Conservation (phyloP, 2,888 invertebrate genomes). For the Portevinia maculata region DNA sequence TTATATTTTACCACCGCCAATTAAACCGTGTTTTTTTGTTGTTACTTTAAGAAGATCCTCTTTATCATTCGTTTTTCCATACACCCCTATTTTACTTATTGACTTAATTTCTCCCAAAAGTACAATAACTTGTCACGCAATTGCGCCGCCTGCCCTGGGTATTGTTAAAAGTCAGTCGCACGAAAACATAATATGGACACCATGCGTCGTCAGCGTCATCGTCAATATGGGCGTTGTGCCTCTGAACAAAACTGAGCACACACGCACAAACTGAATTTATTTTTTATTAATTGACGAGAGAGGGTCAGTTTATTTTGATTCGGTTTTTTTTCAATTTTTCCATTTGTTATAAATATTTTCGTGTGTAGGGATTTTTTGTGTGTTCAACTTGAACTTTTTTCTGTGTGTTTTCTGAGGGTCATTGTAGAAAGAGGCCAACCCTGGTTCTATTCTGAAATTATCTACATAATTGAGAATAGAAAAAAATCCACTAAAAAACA, state of each 20-base stretch:
- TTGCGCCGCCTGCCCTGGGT: conserved; percentile 28
- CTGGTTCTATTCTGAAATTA: conserved; percentile 27
- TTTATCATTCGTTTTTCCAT: conserved; percentile 11
- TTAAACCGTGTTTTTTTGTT: conserved; percentile 26
- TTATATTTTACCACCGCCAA: conserved; percentile 10
- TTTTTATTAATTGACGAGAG: conserved; percentile 68
- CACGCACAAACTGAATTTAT: conserved; percentile 35
- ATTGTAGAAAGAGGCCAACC: conserved; percentile 37
- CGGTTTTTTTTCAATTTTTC: conserved; percentile 46
- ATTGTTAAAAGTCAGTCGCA: conserved; percentile 21
- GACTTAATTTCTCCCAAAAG: conserved; percentile 48
- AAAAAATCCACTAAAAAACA: conserved; percentile 28
- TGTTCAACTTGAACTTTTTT: conserved; percentile 32
- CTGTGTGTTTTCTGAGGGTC: conserved; percentile 44
- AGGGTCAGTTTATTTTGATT: conserved; percentile 56
- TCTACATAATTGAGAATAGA: conserved; percentile 49
- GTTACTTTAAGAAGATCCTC: conserved; percentile 19
- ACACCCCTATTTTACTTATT: conserved; percentile 39
- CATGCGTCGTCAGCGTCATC: conserved; percentile 14
- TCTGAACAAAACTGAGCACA: conserved; percentile 15
- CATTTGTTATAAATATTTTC: conserved; percentile 15
- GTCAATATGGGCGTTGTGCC: conserved; percentile 58
- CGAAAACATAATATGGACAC: conserved; percentile 9
- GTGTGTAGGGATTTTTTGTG: conserved; percentile 18
- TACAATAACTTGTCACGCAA: conserved; percentile 68